Evolutionary conservation across 2,113 vertebrate species (phyloP).

Genomic region (Myiagra hebetior): DNA sequence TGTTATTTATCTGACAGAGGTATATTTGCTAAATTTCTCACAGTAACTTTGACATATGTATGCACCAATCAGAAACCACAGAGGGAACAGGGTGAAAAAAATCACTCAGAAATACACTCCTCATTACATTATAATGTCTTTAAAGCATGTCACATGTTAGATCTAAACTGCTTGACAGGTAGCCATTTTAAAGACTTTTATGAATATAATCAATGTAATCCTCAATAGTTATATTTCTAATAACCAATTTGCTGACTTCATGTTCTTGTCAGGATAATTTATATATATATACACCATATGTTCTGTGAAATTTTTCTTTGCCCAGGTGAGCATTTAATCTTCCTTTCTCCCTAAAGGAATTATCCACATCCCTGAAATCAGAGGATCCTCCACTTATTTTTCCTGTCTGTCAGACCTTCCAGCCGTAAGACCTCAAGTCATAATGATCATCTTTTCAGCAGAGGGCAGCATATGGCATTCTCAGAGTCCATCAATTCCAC

Average conservation of each 20-base stretch:
- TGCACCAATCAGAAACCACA: neutral
- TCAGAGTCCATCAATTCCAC: conserved; percentile 31
- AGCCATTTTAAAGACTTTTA: conserved; percentile 18
- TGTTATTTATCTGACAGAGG: neutral
- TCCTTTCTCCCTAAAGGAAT: conserved; percentile 24
- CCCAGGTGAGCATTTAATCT: conserved; percentile 47
- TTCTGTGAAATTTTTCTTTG: conserved; percentile 36
- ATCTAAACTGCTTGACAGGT: conserved; percentile 12
- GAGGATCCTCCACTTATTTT: neutral
- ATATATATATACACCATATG: conserved; percentile 13
- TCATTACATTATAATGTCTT: neutral
- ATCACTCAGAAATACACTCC: neutral
- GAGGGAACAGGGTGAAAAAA: neutral
- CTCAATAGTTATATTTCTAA: conserved; percentile 46
- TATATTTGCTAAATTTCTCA: neutral
- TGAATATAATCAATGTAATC: conserved; percentile 43
- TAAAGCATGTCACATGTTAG: neutral
- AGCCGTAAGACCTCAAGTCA: conserved; percentile 1
- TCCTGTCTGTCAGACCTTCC: conserved; percentile 8
- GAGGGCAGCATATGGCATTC: conserved; percentile 50
- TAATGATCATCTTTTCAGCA: conserved; percentile 46
- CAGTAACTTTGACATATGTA: neutral
- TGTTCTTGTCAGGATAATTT: conserved; percentile 49
- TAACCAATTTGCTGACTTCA: conserved; percentile 51
- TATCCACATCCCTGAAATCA: conserved; percentile 19